Evolutionary conservation across 2,797 vertebrate species (phyloP).

Genomic region (Xenentodon cancila): DNA sequence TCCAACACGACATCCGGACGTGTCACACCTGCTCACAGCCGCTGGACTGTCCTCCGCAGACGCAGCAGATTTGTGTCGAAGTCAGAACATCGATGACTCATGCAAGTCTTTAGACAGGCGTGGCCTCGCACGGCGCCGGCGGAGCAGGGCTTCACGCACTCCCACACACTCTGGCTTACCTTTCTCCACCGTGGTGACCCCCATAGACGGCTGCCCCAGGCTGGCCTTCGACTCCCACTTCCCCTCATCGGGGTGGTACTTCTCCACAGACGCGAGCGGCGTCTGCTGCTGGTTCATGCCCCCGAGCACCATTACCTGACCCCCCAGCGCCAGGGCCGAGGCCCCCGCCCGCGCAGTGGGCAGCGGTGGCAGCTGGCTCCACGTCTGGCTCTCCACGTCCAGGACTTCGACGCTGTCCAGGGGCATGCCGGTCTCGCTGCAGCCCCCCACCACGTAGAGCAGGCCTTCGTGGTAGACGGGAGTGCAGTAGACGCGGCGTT

Average conservation of each 20-base stretch:
- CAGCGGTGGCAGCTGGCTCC: conserved; percentile 87
- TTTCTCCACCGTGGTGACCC: conserved; percentile 91
- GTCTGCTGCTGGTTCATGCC: conserved; percentile 93
- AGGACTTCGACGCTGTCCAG: conserved; percentile 88
- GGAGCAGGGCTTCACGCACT: no score
- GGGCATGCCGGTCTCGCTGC: conserved; percentile 87
- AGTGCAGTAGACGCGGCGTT: conserved; percentile 93
- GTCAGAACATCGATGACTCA: no score
- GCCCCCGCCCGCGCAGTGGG: conserved; percentile 90
- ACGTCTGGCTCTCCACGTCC: conserved; percentile 89
- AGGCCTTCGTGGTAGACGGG: conserved; percentile 86
- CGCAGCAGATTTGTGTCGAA: no score
- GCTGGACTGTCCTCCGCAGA: no score
- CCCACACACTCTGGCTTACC: conserved; percentile 85
- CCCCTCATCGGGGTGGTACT: conserved; percentile 92
- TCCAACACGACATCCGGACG: no score
- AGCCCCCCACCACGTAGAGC: conserved; percentile 95
- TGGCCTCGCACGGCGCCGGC: no score
- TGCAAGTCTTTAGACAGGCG: no score
- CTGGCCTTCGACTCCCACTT: conserved; percentile 92
- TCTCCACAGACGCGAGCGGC: conserved; percentile 91
- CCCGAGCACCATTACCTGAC: conserved; percentile 91
- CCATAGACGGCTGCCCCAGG: conserved; percentile 95
- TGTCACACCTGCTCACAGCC: no score
- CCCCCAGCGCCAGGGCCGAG: conserved; percentile 85